These are phyloP conservation scores for Calidris pygmaea DNA, from an alignment of 2,113 vertebrate genomes.

Conservation along the genomic window DNA sequence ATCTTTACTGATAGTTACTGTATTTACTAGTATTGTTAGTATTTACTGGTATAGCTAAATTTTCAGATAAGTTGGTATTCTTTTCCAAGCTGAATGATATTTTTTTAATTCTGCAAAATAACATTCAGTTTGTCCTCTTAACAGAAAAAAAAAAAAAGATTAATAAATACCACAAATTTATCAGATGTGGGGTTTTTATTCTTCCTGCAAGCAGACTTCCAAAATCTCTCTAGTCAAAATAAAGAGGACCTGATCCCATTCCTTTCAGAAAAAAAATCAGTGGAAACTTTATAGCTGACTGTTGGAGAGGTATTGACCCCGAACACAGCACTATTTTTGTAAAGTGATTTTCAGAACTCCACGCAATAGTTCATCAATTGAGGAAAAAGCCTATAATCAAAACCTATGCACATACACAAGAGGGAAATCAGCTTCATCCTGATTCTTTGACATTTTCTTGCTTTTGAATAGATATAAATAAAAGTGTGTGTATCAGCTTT, in stretches of 20 bases:
- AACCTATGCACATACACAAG: conserved; percentile 50
- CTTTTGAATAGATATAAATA: conserved; percentile 51
- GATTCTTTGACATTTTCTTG: conserved; percentile 51
- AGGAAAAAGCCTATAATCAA: conserved; percentile 57
- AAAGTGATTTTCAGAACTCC: conserved; percentile 42
- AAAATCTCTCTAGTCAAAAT: neutral
- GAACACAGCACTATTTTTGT: conserved; percentile 22
- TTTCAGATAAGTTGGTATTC: neutral
- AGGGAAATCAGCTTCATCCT: conserved; percentile 59
- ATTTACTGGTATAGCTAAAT: neutral
- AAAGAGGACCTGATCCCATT: neutral
- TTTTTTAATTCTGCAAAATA: neutral
- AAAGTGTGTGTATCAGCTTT: conserved; percentile 49
- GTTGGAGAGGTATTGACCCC: neutral
- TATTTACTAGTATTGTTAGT: neutral
- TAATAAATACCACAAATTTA: neutral
- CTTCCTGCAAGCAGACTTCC: neutral
- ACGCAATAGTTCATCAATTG: conserved; percentile 24
- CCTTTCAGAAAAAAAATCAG: neutral
- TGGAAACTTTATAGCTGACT: conserved; percentile 4
- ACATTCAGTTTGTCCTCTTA: neutral
- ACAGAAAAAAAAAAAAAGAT: neutral
- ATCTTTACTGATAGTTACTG: neutral
- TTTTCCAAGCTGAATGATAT: neutral
- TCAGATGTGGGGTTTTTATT: neutral